These are phyloP conservation scores for Sitta europaea DNA, from an alignment of 2,113 vertebrate species.

Conservation along the genomic window DNA sequence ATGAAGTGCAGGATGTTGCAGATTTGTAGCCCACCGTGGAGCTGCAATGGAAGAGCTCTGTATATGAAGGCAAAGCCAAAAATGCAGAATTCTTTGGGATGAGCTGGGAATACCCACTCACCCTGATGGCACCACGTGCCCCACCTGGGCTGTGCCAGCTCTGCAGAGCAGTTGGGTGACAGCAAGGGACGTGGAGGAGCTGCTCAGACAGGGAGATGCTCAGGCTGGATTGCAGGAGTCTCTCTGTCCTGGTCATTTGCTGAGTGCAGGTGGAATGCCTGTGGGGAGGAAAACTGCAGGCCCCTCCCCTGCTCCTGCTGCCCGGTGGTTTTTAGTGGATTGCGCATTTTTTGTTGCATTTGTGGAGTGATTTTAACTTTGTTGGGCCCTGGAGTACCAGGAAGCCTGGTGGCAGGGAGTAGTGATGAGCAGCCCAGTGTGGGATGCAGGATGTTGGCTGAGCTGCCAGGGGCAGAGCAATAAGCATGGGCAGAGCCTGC, in stretches of 20 bases:
- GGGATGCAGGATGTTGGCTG: neutral
- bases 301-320: neutral
- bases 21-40: neutral
- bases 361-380: neutral
- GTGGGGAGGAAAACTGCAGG: neutral
- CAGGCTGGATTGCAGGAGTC: accelerated
- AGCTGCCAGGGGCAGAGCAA: neutral
- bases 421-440: neutral
- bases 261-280: accelerated
- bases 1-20: neutral
- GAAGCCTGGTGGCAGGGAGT: neutral
- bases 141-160: neutral
- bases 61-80: neutral
- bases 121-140: accelerated
- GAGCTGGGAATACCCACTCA: accelerated
- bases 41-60: neutral
- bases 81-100: accelerated
- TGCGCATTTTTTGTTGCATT: neutral
- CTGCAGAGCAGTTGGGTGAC: neutral
- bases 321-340: neutral
- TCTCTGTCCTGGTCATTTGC: accelerated
- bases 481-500: accelerated
- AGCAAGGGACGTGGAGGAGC: neutral
- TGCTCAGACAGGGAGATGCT: neutral
- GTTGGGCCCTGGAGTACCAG: neutral